These are phyloP conservation scores for Pristionchus arcanus DNA, from an alignment of 2,888 invertebrate species.

Conservation along the genomic window DNA sequence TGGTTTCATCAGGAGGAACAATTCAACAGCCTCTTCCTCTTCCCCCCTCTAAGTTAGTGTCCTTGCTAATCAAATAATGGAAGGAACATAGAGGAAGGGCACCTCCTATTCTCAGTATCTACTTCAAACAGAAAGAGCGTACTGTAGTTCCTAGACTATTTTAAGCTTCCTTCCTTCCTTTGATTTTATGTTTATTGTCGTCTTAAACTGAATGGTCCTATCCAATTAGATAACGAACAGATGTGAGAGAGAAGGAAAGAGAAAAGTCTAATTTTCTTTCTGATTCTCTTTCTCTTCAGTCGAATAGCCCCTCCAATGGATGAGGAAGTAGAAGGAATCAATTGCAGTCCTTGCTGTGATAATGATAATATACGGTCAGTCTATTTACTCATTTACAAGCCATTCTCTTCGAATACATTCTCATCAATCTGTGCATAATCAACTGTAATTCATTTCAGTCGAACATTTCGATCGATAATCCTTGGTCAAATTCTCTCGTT, in stretches of 20 bases:
- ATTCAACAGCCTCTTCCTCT: constrained; percentile 6
- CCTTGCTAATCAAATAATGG: neutral
- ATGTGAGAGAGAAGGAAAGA: neutral
- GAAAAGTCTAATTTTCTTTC: neutral
- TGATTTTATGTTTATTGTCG: neutral
- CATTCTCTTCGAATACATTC: no score
- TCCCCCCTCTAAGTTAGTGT: neutral
- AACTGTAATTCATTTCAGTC: constrained; percentile 75
- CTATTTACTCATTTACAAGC: no score
- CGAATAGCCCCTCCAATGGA: constrained; percentile 53
- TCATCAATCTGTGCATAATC: no score
- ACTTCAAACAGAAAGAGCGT: neutral
- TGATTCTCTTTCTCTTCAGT: neutral
- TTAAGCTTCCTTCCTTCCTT: neutral
- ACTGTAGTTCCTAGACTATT: neutral
- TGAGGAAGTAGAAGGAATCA: constrained; percentile 67
- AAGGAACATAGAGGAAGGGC: neutral
- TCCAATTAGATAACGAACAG: constrained; percentile 37
- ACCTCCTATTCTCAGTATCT: neutral
- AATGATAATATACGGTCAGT: constrained; percentile 68
- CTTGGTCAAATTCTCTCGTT: constrained; percentile 86
- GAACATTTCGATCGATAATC: constrained; percentile 78
- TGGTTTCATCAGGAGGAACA: constrained; percentile 1
- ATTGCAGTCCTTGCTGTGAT: constrained; percentile 75
- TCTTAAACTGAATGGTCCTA: neutral